Base-by-base conservation (phyloP, 2,888 invertebrate species). In the Branchinecta sandiegonensis region DNA sequence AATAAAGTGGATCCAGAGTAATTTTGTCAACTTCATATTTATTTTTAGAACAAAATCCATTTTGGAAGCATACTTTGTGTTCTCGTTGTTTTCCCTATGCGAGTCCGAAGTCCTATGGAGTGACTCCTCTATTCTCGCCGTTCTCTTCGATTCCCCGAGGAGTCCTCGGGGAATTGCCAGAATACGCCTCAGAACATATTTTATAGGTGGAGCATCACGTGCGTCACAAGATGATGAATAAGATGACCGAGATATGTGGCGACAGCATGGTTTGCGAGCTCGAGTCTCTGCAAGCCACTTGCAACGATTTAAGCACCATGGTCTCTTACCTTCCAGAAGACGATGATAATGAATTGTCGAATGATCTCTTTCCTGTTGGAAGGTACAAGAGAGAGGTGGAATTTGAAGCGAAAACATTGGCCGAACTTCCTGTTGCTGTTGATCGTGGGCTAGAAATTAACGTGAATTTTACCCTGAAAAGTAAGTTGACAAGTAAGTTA, bases 231-330 rank as follows among this genome's bases (percentile, higher is more conserved):
- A 65, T 73, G 17, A 72, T 71, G 47, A 69, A 70, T 23, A 66
- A 72, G 1, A 67, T 72, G 12, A 71, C 67, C 1, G 71, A 71
- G 46, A 71, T 72, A 50, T 74, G 74, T 65, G 70, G 71, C 23
- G 72, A 72, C 65, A 70, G 71, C 65, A 69, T 73, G 46, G 69
- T 73, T 14, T 74, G 73, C 66, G 71, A 73, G 47, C 71, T 74
- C 46, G 71, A 72, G 7, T 72, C 73, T 47, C 71, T 74, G 64
- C 72, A 72, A 37, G 71, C 73, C 2, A 71, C 72, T 10, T 74
- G 74, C 68, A 73, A 73, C 66, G 68, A 69, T 12, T 68, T 73
- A 46, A 68, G 73, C 17, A 64, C 71, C 17, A 71, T 70, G 66
- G 71, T 68, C 46, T 56, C n/a, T 10, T n/a, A 50, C n/a, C 46